Base-by-base conservation (phyloP, 1,140 invertebrate genomes). In the Globodera rostochiensis region DNA sequence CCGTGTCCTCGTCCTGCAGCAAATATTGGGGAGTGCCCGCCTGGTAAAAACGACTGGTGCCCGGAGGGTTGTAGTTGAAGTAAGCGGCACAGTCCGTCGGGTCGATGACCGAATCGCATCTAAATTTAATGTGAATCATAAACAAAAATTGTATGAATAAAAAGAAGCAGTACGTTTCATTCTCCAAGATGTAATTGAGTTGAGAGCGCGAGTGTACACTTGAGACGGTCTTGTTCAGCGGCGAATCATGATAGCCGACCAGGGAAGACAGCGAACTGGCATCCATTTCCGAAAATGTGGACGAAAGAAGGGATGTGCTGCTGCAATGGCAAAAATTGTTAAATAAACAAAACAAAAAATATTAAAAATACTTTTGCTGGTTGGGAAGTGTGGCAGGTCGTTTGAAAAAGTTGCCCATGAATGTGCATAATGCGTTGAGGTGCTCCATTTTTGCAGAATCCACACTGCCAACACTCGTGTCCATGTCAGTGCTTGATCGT, bases 201-300 rank as follows among this genome's bases (percentile, higher is more conserved):
- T 82, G 81, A 9, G 70, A 50, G 49, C 19, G 25, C 45, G 81
- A 80, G 36, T 82, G 73, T 7, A 82, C 57, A 49, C 80, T 82
- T 9, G 81, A 57, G 50, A 82, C 73, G 15, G 60, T 66, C 21
- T 47, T 71, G 69, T 81, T 82, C 4, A 73, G 25, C 9, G 81
- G 81, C 36, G 81, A 82, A 66, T 82, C 81, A 6, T 70, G 78
- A 57, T 82, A 82, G 3, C 81, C 81, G 49, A 82, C 67, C 45
- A 74, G 19, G 6, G 80, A 70, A 19, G 77, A 71, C 13, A 82
- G 67, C 0, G 80, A 82, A 45, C 76, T 21, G 47, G 70, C n/a
- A 69, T 70, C 70, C 25, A 71, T 36, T 71, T 78, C 76, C 19
- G 76, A 69, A 36, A 70, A 21, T n/a, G 76, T 49, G 21, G 76